Evolutionary conservation across 1,140 invertebrate genomes (phyloP).

Genomic region (Linepithema humile): DNA sequence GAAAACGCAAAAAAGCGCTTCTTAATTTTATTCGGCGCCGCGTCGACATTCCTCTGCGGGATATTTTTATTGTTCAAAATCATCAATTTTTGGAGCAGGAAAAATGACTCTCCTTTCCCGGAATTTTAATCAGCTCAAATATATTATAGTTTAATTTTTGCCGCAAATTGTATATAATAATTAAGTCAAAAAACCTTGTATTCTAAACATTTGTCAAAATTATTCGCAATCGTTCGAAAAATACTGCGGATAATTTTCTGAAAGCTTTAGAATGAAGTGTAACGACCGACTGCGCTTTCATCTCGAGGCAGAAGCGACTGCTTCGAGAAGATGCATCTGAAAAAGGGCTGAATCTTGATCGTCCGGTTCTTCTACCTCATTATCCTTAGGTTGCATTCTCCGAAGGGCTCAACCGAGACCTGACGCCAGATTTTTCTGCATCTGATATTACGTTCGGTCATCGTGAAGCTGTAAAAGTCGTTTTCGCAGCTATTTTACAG

Average conservation of each 20-base stretch:
- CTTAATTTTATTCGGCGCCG: slow-evolving; percentile 40
- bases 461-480: background rate
- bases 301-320: background rate
- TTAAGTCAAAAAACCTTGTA: background rate
- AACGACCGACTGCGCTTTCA: background rate
- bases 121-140: background rate
- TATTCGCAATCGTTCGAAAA: background rate
- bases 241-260: background rate
- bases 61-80: background rate
- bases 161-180: background rate
- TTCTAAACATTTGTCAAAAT: background rate
- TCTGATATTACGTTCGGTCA: background rate
- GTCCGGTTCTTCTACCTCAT: slow-evolving; percentile 51
- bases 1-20: slow-evolving; percentile 24
- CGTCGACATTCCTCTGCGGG: slow-evolving; percentile 11
- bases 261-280: background rate
- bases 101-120: background rate
- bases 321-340: background rate
- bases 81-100: background rate
- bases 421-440: background rate
- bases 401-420: background rate
- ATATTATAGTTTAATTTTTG: background rate
- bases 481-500: background rate
- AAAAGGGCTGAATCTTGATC: slow-evolving; percentile 49
- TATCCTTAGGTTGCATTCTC: background rate